A percentile compares a stretch with the other conserved stretches of the same genome.
phyloP scores from a whole-genome alignment of 2,113 vertebrate genomes.

The Chloropsis cyanopogon region DNA sequence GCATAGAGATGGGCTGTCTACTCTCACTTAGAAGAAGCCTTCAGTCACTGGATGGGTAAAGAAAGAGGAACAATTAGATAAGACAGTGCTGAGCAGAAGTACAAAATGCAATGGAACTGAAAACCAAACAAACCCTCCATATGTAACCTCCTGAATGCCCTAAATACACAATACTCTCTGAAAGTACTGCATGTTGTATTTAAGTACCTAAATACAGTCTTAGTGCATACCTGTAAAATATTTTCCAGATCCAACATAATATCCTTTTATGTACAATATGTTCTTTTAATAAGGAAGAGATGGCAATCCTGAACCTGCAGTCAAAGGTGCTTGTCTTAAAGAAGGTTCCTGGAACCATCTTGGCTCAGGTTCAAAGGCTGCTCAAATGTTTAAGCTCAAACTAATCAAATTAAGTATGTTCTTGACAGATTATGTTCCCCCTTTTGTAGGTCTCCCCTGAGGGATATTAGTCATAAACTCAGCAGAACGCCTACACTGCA shows the following conservation, averaged over 20 bases:
- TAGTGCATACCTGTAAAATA: neutral
- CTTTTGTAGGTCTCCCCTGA: neutral
- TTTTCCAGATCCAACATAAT: neutral
- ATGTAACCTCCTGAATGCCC: neutral
- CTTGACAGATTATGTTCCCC: conserved; percentile 17
- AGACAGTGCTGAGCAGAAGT: neutral
- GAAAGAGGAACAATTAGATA: neutral
- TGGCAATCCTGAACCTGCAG: neutral
- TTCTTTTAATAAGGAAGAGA: neutral
- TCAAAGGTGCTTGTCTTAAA: neutral
- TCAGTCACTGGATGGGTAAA: neutral
- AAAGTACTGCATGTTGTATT: neutral
- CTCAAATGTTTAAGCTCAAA: conserved; percentile 28
- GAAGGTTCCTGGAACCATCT: neutral
- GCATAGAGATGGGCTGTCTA: neutral
- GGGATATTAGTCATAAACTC: conserved; percentile 1
- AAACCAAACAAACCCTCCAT: neutral
- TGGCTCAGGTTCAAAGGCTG: neutral
- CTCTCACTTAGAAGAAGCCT: neutral
- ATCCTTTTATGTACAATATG: neutral
- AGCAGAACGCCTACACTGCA: neutral
- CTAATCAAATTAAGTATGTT: neutral
- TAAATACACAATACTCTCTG: neutral
- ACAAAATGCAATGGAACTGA: neutral
- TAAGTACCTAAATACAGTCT: neutral